Evolutionary conservation across 1,140 invertebrate species (phyloP).

Genomic region (Oryctes rhinoceros): DNA sequence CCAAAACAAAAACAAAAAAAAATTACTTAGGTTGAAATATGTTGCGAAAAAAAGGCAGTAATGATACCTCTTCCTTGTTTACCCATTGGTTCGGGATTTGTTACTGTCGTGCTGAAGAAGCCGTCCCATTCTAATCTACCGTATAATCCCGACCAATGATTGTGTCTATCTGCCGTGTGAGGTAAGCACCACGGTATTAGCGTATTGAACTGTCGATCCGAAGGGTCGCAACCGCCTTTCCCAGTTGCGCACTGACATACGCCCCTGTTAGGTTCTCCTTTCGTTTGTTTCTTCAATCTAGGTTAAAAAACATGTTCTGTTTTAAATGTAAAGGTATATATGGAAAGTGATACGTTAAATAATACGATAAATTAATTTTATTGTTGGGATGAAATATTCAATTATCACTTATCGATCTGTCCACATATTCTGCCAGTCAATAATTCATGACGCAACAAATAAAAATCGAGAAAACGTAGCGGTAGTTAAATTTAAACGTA

Average conservation of each 20-base stretch:
- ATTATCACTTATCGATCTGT: too few relatives aligned
- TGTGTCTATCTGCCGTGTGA: slow-evolving; percentile 87
- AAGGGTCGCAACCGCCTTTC: slow-evolving; percentile 71
- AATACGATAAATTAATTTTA: too few relatives aligned
- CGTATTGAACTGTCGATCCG: slow-evolving; percentile 84
- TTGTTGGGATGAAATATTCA: too few relatives aligned
- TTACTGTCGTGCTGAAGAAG: slow-evolving; percentile 85
- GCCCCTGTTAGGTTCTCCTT: slow-evolving; percentile 71
- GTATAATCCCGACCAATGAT: slow-evolving; percentile 83
- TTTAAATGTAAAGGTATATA: too few relatives aligned
- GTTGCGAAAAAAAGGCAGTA: not conserved
- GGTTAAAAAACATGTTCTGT: not conserved
- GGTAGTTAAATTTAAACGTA: too few relatives aligned
- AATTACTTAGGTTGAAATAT: not conserved
- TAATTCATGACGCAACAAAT: too few relatives aligned
- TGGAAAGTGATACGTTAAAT: too few relatives aligned
- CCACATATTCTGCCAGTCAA: too few relatives aligned
- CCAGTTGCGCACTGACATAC: slow-evolving; percentile 81
- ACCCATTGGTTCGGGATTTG: slow-evolving; percentile 92
- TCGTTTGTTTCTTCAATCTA: slow-evolving; percentile 70
- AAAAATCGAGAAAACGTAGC: too few relatives aligned
- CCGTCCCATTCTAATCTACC: slow-evolving; percentile 86
- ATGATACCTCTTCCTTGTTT: slow-evolving; percentile 74
- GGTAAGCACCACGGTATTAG: slow-evolving; percentile 91
- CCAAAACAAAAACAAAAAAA: slow-evolving; percentile 44